Conservation (phyloP, 2,113 vertebrate species). For the Myiopsitta monachus region DNA sequence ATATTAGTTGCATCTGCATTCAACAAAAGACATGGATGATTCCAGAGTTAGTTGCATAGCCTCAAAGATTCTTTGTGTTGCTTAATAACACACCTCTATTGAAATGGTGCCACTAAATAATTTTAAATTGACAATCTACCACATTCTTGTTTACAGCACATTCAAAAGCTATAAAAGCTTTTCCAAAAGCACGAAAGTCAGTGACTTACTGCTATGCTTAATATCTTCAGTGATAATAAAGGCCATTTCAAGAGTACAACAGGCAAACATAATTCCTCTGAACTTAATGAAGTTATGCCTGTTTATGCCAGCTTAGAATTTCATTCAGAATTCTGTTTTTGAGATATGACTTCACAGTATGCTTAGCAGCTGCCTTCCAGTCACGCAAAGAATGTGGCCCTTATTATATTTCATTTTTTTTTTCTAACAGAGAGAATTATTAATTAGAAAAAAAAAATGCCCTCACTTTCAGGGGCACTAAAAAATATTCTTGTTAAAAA, state of each 20-base stretch:
- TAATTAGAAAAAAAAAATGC: conserved; percentile 63
- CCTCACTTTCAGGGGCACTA: conserved; percentile 15
- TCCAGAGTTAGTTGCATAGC: not conserved
- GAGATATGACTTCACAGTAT: not conserved
- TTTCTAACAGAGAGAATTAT: conserved; percentile 62
- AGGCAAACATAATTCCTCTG: not conserved
- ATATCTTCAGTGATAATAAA: not conserved
- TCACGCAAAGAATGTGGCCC: not conserved
- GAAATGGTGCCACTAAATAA: not conserved
- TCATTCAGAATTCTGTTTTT: not conserved
- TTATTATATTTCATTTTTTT: conserved; percentile 24
- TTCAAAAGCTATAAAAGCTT: not conserved
- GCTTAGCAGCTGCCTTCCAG: conserved; percentile 29
- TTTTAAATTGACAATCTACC: conserved; percentile 4
- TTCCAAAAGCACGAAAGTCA: not conserved
- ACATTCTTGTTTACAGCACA: conserved; percentile 2
- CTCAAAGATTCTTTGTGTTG: conserved; percentile 17
- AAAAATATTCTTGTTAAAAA: conserved; percentile 55
- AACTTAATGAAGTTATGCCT: conserved; percentile 4
- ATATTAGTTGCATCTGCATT: not conserved
- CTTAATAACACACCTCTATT: conserved; percentile 16
- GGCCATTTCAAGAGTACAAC: not conserved
- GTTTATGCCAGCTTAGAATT: not conserved
- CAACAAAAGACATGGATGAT: conserved; percentile 43
- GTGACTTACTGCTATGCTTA: not conserved